phyloP scores from a whole-genome alignment of 1,140 invertebrate species.

The Drosophila parabipectinata region DNA sequence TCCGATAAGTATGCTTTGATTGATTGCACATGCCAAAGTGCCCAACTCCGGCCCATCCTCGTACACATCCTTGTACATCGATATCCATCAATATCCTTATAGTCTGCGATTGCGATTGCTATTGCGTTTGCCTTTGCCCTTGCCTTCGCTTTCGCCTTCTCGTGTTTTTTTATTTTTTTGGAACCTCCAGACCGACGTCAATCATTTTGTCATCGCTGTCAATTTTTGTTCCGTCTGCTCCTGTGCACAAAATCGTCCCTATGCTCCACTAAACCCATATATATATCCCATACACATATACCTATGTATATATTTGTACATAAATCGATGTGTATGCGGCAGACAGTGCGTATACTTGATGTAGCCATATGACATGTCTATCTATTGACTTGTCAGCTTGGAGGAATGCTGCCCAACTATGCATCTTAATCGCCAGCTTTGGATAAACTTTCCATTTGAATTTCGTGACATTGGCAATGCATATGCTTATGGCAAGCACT shows the following conservation, averaged over 20 bases:
- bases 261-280: constrained; percentile 4
- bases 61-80: neutral
- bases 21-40: constrained; percentile 46
- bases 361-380: neutral
- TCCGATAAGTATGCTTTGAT: constrained; percentile 58
- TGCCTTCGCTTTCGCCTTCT: neutral
- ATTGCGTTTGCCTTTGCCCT: constrained; percentile 46
- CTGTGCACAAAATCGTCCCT: constrained; percentile 32
- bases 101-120: constrained; percentile 43
- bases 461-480: neutral
- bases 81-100: neutral
- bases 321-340: constrained; percentile 18
- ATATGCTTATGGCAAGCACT: neutral
- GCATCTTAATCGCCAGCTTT: neutral
- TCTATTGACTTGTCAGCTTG: neutral
- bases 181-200: constrained; percentile 54
- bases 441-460: neutral
- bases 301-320: constrained; percentile 5
- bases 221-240: constrained; percentile 45
- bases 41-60: neutral
- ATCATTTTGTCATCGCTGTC: constrained; percentile 73
- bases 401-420: neutral
- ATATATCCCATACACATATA: no score
- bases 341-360: constrained; percentile 23
- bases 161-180: no score